A percentile compares a stretch with the other conserved stretches of the same genome.
These are phyloP conservation scores for Sandelia bainsii DNA, from an alignment of 2,797 vertebrate genomes.

Conservation along the genomic window DNA sequence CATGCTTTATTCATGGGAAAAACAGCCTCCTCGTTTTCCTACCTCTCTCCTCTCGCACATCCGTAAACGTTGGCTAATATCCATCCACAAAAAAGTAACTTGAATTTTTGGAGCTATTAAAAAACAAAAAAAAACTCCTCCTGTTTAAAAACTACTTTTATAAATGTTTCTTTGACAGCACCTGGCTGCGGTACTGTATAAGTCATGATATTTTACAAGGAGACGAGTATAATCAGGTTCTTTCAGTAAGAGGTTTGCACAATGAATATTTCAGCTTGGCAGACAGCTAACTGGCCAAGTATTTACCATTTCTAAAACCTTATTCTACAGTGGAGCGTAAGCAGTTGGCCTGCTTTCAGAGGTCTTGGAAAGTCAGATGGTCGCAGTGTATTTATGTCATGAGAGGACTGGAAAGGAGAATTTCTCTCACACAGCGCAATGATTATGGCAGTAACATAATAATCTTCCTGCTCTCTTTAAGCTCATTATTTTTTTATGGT, in stretches of 20 bases:
- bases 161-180: constrained; percentile 15
- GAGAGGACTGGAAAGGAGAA: constrained; percentile 59
- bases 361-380: constrained; percentile 60
- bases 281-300: constrained; percentile 21
- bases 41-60: constrained; percentile 18
- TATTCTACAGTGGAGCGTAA: constrained; percentile 32
- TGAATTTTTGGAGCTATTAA: constrained; percentile 22
- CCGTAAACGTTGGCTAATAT: constrained; percentile 6
- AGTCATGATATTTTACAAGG: constrained; percentile 23
- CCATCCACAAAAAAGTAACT: constrained; percentile 21
- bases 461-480: constrained; percentile 70
- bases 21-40: constrained; percentile 28
- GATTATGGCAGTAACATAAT: constrained; percentile 76
- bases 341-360: constrained; percentile 43
- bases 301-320: constrained; percentile 39
- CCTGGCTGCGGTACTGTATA: constrained; percentile 23
- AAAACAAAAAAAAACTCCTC: neutral
- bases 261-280: constrained; percentile 28
- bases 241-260: constrained; percentile 43
- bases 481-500: constrained; percentile 56
- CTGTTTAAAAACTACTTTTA: neutral
- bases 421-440: constrained; percentile 70
- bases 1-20: constrained; percentile 72
- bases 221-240: constrained; percentile 17
- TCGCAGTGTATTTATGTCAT: constrained; percentile 60